phyloP scores from a whole-genome alignment of 2,113 vertebrate species.

The Ploceus nigricollis region DNA sequence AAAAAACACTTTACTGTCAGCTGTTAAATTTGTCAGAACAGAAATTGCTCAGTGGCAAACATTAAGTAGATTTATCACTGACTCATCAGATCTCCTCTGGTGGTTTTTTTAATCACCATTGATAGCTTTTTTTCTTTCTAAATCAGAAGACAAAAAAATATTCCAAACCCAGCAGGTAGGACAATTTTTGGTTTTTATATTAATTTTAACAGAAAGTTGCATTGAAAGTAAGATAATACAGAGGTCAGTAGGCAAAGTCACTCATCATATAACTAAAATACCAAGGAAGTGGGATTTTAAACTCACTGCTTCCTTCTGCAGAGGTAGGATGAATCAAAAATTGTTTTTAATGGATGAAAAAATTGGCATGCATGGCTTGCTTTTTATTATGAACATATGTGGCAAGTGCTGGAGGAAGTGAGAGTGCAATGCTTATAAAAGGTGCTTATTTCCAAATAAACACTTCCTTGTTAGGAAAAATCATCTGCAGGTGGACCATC shows the following conservation, averaged over 20 bases:
- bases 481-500: background rate
- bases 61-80: background rate
- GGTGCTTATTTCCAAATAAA: background rate
- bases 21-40: background rate
- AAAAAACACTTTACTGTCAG: background rate
- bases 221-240: background rate
- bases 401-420: background rate
- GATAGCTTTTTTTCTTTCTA: background rate
- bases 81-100: background rate
- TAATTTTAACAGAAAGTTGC: background rate
- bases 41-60: background rate
- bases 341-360: background rate
- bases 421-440: background rate
- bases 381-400: slow-evolving; percentile 18
- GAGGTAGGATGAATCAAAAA: background rate
- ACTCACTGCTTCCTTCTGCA: background rate
- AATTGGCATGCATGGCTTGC: background rate
- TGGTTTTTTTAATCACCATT: background rate
- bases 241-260: background rate
- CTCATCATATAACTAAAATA: slow-evolving; percentile 18
- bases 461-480: background rate
- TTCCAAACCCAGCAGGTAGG: background rate
- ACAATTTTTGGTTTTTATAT: background rate
- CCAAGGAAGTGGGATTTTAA: background rate
- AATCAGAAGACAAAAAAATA: background rate